Evolutionary conservation across 2,797 vertebrate species (phyloP), one percentile per base, ranked within the genome.

Genomic region (Eidolon dupreanum): DNA sequence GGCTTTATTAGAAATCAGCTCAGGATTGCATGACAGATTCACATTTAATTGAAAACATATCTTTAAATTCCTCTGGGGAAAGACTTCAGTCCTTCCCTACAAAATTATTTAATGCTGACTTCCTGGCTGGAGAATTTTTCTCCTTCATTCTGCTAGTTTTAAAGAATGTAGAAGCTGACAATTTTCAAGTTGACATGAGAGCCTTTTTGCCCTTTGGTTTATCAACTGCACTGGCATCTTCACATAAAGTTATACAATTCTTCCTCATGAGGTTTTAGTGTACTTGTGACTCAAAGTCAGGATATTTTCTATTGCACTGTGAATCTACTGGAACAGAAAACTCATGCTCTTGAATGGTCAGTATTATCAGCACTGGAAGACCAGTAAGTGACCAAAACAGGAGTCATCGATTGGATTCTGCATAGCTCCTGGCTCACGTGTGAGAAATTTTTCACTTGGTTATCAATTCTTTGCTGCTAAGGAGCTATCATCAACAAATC

Each of bases 11-110:
- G 43, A 73, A 89, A 89, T 61, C 89, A 93, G 55, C n/a, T 85
- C 59, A 49, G 61, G 65, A 93, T 41, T 86, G 74, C 51, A 38
- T 55, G 86, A 65, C 38, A 75, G 36, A 46, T 28, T 55, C n/a
- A 38, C 11, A 43, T 90, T 90, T 82, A 93, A 75, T 41, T 86
- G 55, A 93, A 90, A 93, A 81, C 10, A 8, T 20, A 70, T 68
- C 10, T 73, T 93, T 61, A 55, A 65, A 70, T 82, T 93, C 74
- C 85, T 93, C 79, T 57, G n/a, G 43, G 51, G 68, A 86, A 86
- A 86, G 38, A 61, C 8, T 57, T 28, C n/a, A 63, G 61, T 24
- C 19, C n/a, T 82, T 86, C 59, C 53, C 26, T 43, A 38, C n/a
- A 43, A 79, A 74, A 41, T 63, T 49, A 38, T 33, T 71, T 38